Base-by-base conservation (phyloP, 2,888 invertebrate genomes). In the Netelia virgata region DNA sequence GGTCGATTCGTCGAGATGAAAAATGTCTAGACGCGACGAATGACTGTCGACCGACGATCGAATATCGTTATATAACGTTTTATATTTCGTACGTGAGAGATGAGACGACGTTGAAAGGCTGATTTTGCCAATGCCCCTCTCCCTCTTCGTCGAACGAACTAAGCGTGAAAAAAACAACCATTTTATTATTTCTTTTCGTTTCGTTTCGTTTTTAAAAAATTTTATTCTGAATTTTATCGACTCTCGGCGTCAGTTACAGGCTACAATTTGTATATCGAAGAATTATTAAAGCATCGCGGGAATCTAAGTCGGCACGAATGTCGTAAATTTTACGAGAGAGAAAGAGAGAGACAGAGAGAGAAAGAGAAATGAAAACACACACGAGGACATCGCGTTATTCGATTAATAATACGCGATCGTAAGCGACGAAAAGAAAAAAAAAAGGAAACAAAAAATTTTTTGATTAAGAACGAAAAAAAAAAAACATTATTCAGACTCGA, bases 401-500 rank as follows among this genome's bases (percentile, higher is more conserved):
- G 68, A 80, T 59, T 64, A 57, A 73, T 74, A 20, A 59, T 50
- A 50, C 43, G 16, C 16, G 55, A 70, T 41, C 3, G 55, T 55
- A 20, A 43, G 18, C 43, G 72, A 59, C 41, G 20, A 43, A 70
- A 9, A 47, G 14, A 20, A 70, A 72, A 72, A 20, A 41, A 43
- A 70, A 9, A 47, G 14, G 41, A 70, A 72, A 72, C 14, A 41
- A 47, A 20, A 63, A n/a, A n/a, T n/a, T n/a, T 23, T 28, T 6
- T 63, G 14, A 18, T 18, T 18, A 41, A 18, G 47, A 16, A 28
- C 0, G 1, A 23, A 28, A 28, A 28, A 43, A 64, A 64, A 64
- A 36, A 55, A 41, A 18, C 41, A 66, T 75, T 75, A 64, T 53
- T 75, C 66, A 66, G 18, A 36, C 20, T 28, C 57, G 80, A 69